phyloP scores from a whole-genome alignment of 2,888 invertebrate genomes.

The Pachymerium ferrugineum region DNA sequence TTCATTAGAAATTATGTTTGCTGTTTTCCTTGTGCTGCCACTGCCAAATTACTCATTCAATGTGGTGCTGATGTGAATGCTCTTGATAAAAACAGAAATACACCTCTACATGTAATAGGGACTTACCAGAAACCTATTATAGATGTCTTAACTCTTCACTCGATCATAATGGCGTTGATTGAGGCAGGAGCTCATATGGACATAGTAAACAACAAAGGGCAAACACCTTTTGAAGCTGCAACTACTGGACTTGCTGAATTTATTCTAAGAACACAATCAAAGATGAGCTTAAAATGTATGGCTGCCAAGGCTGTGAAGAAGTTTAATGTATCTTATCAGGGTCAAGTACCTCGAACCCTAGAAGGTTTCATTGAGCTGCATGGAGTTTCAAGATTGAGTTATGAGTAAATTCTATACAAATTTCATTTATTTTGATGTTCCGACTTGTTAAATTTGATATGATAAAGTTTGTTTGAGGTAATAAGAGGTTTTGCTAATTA shows the following conservation, averaged over 20 bases:
- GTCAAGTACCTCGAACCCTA: slow-evolving; percentile 65
- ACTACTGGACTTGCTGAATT: slow-evolving; percentile 69
- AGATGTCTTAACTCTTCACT: slow-evolving; percentile 56
- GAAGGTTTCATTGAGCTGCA: slow-evolving; percentile 77
- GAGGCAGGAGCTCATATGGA: slow-evolving; percentile 77
- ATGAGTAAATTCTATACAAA: not conserved
- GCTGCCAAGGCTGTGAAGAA: slow-evolving; percentile 68
- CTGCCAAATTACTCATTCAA: slow-evolving; percentile 66
- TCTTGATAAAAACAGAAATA: slow-evolving; percentile 67
- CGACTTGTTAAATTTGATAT: not conserved
- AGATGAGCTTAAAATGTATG: slow-evolving; percentile 69
- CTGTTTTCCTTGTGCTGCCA: slow-evolving; percentile 77
- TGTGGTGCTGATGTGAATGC: slow-evolving; percentile 76
- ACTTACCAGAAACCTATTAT: slow-evolving; percentile 54
- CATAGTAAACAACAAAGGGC: slow-evolving; percentile 68
- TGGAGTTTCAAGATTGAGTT: slow-evolving; percentile 49
- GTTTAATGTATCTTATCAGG: slow-evolving; percentile 60
- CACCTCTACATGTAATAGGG: slow-evolving; percentile 67
- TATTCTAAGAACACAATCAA: slow-evolving; percentile 63
- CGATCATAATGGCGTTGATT: slow-evolving; percentile 57
- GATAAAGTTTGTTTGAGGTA: too few species aligned
- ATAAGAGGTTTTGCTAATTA: too few species aligned
- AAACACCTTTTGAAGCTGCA: slow-evolving; percentile 69
- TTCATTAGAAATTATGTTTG: slow-evolving; percentile 80
- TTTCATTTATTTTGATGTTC: not conserved